Evolutionary conservation across 2,797 vertebrate species (phyloP).

Genomic region (Octomys mimax): DNA sequence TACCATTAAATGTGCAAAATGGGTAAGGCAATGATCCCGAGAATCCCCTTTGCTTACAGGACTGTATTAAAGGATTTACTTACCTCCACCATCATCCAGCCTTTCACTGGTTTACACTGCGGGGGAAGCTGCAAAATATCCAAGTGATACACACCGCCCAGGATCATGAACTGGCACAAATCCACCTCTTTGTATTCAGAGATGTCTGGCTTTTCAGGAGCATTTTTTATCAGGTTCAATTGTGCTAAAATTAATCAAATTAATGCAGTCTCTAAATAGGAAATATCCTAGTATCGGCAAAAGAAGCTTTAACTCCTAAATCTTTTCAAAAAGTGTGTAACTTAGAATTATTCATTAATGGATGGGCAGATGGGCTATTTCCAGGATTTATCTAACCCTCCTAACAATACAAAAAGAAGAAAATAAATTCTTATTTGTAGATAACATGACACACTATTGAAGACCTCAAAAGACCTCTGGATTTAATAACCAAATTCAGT

Average conservation of each 20-base stretch:
- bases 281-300: not conserved
- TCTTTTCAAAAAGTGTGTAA: constrained; percentile 14
- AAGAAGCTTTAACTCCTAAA: not conserved
- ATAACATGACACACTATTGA: not conserved
- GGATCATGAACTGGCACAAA: constrained; percentile 89
- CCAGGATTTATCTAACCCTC: not conserved
- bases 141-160: constrained; percentile 94
- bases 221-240: constrained; percentile 61
- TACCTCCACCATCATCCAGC: constrained; percentile 94
- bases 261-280: not conserved
- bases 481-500: not conserved
- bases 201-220: rapidly evolving
- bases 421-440: not conserved
- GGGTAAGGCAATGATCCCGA: no score
- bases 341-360: not conserved
- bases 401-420: not conserved
- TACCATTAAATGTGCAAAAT: no score
- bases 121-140: constrained; percentile 92
- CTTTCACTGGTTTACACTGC: constrained; percentile 87
- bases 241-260: constrained; percentile 60
- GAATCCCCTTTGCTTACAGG: no score
- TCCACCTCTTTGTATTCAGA: constrained; percentile 87
- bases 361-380: not conserved
- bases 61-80: constrained; percentile 9
- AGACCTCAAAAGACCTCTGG: not conserved